Base-by-base conservation (phyloP, 2,888 invertebrate genomes). In the Lagria hirta region DNA sequence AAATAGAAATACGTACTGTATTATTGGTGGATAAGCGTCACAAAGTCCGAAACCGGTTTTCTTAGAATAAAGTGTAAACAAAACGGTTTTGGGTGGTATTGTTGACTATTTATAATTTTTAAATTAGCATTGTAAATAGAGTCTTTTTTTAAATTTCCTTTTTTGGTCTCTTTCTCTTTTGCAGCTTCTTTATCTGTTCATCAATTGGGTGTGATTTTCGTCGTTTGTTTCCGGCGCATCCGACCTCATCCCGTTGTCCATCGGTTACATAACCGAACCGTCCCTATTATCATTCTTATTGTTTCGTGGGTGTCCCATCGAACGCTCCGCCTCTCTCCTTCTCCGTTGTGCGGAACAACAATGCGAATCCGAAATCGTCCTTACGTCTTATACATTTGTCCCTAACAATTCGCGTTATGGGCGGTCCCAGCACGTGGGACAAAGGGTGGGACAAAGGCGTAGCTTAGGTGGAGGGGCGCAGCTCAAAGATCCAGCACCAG, bases 311-410 rank as follows among this genome's bases (percentile, higher is more conserved):
- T 61, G 64, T 61, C 60, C 44, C 61, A 27, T 29, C 32, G 24
- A 23, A 50, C 41, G 56, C 60, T 54, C 58, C 60, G 61, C 60
- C 62, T 32, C 41, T 18, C 26, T 6, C 10, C 34, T n/a, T n/a
- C n/a, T n/a, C n/a, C n/a, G n/a, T n/a, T n/a, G n/a, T n/a, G n/a
- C n/a, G n/a, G n/a, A 11, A 58, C 54, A 69, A 71, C 70, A 71
- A 70, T 71, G 67, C 68, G 66, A 68, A 68, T 70, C 68, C 68
- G 64, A 64, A 58, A 62, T 62, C 63, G 66, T 64, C 64, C 65
- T 62, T 63, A 60, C 56, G 60, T 58, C 60, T 62, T 60, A 56
- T 57, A 56, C 57, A n/a, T n/a, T n/a, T n/a, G n/a, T 48, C 49
- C 52, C 57, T 55, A 62, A 69, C 68, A 70, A 70, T 69, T 65